Conservation (phyloP, 2,797 vertebrate species). For the Kryptolebias ocellatus region DNA sequence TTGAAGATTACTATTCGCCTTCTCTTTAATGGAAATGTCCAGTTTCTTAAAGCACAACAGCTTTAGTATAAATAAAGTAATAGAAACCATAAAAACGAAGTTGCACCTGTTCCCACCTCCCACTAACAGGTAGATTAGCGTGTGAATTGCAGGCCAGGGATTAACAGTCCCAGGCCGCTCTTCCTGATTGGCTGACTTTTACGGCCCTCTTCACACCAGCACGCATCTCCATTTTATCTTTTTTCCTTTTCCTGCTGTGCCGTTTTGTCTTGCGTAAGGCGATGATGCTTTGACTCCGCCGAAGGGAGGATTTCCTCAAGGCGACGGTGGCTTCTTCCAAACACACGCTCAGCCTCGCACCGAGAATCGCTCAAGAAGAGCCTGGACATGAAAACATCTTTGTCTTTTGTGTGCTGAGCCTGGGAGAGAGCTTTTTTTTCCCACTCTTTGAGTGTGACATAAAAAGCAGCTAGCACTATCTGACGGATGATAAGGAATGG, state of each 20-base stretch:
- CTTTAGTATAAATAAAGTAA: constrained; percentile 22
- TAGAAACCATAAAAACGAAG: constrained; percentile 20
- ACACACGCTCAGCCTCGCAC: constrained; percentile 20
- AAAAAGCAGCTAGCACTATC: constrained; percentile 17
- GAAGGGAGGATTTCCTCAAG: constrained; percentile 78
- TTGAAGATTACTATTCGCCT: constrained; percentile 52
- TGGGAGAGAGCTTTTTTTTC: constrained; percentile 48
- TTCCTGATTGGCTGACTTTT: constrained; percentile 52
- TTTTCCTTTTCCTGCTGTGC: constrained; percentile 76
- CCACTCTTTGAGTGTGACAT: constrained; percentile 38
- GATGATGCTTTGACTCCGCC: constrained; percentile 75
- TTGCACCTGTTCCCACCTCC: constrained; percentile 59
- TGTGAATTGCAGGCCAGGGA: constrained; percentile 34
- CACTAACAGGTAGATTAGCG: constrained; percentile 45
- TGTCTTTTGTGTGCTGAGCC: constrained; percentile 37
- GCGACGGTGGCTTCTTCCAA: constrained; percentile 68
- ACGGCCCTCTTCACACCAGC: constrained; percentile 78
- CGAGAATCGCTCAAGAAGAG: constrained; percentile 51
- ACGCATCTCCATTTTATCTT: constrained; percentile 67
- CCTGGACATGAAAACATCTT: constrained; percentile 58
- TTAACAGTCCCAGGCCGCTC: constrained; percentile 27
- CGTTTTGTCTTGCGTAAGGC: constrained; percentile 64
- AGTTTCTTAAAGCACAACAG: constrained; percentile 13
- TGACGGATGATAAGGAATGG: no score
- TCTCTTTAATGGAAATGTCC: constrained; percentile 44